Base-by-base conservation (phyloP, 2,113 vertebrate species). In the Mionectes macconnelli region DNA sequence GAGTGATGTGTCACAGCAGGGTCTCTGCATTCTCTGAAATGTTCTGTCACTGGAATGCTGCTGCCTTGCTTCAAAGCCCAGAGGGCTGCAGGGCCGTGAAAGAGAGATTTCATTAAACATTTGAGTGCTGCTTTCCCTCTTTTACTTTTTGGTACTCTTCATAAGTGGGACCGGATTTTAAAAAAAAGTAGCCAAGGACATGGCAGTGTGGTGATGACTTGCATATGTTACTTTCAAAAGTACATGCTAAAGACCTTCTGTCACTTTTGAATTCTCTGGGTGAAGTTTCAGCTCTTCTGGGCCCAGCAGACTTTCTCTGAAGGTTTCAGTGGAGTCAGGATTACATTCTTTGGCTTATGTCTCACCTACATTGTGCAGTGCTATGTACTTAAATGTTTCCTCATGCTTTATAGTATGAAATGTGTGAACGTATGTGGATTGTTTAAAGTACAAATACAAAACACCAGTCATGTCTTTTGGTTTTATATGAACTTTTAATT, bases 1-100 rank as follows among this genome's bases (percentile, higher is more conserved):
- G 2, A 2, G 19, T 75, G 10, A 42, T 0, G 0, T 4, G 9
- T 45, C 44, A 21, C 5, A 39, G 19, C 17, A 40, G 15, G 15
- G 40, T 37, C 33, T n/a, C 9, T 19, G 21, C 14, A 2, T 80
- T 80, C 30, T 64, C 37, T 66, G 72, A 86, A 53, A 52, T 12
- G 17, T 79, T n/a, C 30, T 76, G 6, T 3, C 52, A 5, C 22
- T 55, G 19, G 17, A 68, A 47, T 44, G 13, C 8, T 1, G 1
- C 15, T n/a, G 31, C 28, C 13, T 55, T 22, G 3, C 5, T 45
- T 9, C 25, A 66, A 59, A 80, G 4, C 22, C 14, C 57, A 56
- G 12, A 49, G n/a, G 6, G 8, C 35, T 80, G 17, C 21, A 56
- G 10, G 19, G 19, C 17, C 6, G 27, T 12, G 25, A 30, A 81